Conservation (phyloP, 1,140 invertebrate genomes). For the Drosophila subobscura region DNA sequence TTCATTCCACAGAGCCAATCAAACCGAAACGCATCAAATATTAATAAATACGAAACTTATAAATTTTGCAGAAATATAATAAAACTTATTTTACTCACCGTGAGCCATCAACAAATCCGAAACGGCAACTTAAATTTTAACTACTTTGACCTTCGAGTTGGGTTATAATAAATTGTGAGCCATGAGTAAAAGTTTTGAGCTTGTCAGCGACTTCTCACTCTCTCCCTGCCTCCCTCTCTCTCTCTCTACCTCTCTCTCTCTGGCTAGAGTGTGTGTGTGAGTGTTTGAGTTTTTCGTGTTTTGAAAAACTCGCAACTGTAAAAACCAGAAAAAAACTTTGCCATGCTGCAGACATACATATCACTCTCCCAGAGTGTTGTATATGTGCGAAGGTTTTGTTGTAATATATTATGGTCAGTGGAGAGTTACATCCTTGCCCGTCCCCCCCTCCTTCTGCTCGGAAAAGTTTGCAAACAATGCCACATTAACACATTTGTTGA, state of each 20-base stretch:
- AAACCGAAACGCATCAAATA: conserved; percentile 52
- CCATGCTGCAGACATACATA: conserved; percentile 71
- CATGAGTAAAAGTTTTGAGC: conserved; percentile 65
- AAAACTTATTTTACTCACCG: conserved; percentile 39
- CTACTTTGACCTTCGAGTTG: conserved; percentile 67
- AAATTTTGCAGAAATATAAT: conserved; percentile 51
- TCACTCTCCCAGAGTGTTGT: conserved; percentile 50
- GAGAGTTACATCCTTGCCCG: conserved; percentile 43
- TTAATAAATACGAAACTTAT: conserved; percentile 60
- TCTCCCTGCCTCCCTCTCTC: conserved; percentile 55
- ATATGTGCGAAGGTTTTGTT: conserved; percentile 44
- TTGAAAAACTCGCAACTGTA: conserved; percentile 60
- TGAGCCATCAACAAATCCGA: conserved; percentile 58
- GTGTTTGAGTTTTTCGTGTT: conserved; percentile 52
- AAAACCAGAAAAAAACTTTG: conserved; percentile 63
- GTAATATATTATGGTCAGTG: conserved; percentile 79
- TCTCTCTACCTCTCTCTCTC: conserved; percentile 55
- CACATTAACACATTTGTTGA: conserved; percentile 82
- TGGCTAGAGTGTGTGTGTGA: conserved; percentile 1
- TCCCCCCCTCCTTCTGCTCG: conserved; percentile 12
- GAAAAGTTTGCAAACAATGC: conserved; percentile 79
- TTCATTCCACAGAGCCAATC: conserved; percentile 38
- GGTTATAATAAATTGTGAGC: conserved; percentile 70
- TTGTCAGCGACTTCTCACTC: conserved; percentile 72
- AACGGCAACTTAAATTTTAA: conserved; percentile 68